These are phyloP conservation scores for Montipora sp. DNA, from an alignment of 64 coral and sea anemone species.

Conservation along the genomic window DNA sequence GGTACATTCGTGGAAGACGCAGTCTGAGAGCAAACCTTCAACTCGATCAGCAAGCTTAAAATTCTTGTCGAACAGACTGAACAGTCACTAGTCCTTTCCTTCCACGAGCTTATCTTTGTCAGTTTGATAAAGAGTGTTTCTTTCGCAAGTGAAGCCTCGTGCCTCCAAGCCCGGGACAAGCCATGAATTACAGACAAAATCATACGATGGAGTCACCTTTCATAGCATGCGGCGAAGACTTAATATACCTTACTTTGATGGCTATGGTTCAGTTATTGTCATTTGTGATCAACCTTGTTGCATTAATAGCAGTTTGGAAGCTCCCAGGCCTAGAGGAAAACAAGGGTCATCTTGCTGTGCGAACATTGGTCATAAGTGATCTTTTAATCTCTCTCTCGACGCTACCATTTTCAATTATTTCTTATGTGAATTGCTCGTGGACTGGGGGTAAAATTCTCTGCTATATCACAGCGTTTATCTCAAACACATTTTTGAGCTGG, in stretches of 20 bases:
- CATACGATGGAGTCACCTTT: neutral
- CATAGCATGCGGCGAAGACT: neutral
- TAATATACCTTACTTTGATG: neutral
- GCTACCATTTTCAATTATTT: constrained; percentile 64
- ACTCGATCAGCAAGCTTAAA: no score
- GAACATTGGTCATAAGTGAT: constrained; percentile 69
- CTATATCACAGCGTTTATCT: constrained; percentile 69
- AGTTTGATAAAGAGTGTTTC: neutral
- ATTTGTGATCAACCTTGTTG: constrained; percentile 51
- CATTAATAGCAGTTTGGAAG: constrained; percentile 82
- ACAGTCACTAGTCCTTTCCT: neutral
- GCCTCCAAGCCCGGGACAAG: neutral
- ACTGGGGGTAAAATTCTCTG: constrained; percentile 65
- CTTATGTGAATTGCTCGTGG: constrained; percentile 65
- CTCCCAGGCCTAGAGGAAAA: constrained; percentile 79
- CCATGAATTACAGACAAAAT: constrained; percentile 8
- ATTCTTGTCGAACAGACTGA: neutral
- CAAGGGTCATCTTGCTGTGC: constrained; percentile 70
- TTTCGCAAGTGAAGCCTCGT: neutral
- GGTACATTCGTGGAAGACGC: no score
- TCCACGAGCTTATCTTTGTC: neutral
- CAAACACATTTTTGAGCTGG: constrained; percentile 74
- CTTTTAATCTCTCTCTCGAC: constrained; percentile 63
- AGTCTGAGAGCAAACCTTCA: no score
- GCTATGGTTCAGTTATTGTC: constrained; percentile 56